Percentiles rank a stretch among this genome's conserved stretches.
Conservation (phyloP, 2,888 invertebrate species). For the Thereva unica region DNA sequence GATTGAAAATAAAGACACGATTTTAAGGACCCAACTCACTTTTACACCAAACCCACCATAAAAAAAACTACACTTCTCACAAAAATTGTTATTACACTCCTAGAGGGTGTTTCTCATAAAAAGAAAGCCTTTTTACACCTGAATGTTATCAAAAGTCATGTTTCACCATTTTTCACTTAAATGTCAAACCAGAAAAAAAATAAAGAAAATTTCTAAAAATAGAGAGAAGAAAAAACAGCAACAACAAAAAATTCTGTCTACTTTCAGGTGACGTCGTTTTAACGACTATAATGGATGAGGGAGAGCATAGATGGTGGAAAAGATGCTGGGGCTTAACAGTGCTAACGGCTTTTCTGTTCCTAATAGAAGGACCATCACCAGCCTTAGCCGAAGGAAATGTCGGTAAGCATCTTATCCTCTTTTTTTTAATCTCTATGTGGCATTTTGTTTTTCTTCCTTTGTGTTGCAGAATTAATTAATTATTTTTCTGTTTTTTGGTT, state of each 20-base stretch:
- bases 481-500: no score
- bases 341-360: constrained; percentile 19
- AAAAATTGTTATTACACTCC: no score
- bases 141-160: no score
- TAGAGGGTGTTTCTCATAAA: no score
- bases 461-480: no score
- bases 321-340: constrained; percentile 18
- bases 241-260: background rate
- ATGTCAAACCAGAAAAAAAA: no score
- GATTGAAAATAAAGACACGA: no score
- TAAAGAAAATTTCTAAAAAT: background rate
- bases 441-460: constrained; percentile 5
- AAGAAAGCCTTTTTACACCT: no score
- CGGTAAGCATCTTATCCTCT: constrained; percentile 34
- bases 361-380: constrained; percentile 26
- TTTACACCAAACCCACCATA: no score
- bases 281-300: constrained; percentile 36
- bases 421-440: background rate
- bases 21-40: no score
- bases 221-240: constrained; percentile 7
- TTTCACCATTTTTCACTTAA: no score
- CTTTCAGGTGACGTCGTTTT: constrained; percentile 32
- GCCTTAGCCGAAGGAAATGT: constrained; percentile 40
- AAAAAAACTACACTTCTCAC: no score
- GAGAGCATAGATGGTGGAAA: constrained; percentile 37